phyloP scores from a whole-genome alignment of 2,888 invertebrate species.

The Schizotus pectinicornis region DNA sequence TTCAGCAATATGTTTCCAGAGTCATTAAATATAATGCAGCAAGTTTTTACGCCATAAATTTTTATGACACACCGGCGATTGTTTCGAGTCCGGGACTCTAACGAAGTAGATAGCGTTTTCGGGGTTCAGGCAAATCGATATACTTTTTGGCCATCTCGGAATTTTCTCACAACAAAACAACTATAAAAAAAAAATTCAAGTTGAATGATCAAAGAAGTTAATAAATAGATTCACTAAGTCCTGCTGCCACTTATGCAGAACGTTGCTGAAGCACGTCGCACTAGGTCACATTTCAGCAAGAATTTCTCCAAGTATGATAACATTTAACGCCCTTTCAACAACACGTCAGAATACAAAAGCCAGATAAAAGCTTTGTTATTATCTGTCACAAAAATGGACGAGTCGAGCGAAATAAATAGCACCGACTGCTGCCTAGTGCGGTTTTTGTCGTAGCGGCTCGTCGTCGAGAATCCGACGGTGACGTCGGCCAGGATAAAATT shows the following conservation, averaged over 20 bases:
- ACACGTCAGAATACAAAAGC: slow-evolving; percentile 26
- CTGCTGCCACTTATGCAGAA: background rate
- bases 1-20: too few relatives aligned
- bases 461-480: too few relatives aligned
- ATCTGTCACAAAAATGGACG: slow-evolving; percentile 26
- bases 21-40: too few relatives aligned
- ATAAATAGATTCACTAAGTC: background rate
- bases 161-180: too few relatives aligned
- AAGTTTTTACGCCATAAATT: too few relatives aligned
- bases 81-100: too few relatives aligned
- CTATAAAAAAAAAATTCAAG: too few relatives aligned
- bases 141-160: too few relatives aligned
- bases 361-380: slow-evolving; percentile 19
- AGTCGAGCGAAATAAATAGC: background rate
- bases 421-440: background rate
- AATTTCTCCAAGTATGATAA: slow-evolving; percentile 20
- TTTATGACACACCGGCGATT: too few relatives aligned
- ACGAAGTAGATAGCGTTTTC: too few relatives aligned
- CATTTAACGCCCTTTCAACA: slow-evolving; percentile 27
- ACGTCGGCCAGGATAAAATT: background rate
- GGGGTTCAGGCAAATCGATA: too few relatives aligned
- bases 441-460: too few relatives aligned
- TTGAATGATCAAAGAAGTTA: background rate
- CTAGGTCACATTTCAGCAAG: slow-evolving; percentile 5
- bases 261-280: background rate